Conservation (phyloP, 30 jellyfish, hydroid and myxozoan genomes). For the Aurelia coerulea region DNA sequence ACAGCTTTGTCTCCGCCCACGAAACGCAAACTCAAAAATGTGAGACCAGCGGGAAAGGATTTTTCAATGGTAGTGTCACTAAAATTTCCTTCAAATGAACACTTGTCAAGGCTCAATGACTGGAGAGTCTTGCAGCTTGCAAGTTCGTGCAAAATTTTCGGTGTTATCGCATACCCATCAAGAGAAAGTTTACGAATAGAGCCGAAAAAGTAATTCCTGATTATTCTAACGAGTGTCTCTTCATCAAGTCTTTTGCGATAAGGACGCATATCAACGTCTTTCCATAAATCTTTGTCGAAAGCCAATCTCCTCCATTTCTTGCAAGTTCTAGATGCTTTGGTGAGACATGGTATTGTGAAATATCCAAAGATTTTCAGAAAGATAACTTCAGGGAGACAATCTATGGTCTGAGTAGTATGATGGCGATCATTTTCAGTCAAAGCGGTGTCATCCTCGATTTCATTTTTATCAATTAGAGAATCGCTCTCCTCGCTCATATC, state of each 20-base stretch:
- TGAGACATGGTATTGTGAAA: not conserved
- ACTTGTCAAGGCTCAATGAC: conserved; percentile 25
- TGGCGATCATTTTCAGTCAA: too few species aligned
- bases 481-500: too few species aligned
- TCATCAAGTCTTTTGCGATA: conserved; percentile 11
- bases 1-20: conserved; percentile 43
- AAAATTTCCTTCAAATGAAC: conserved; percentile 35
- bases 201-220: conserved; percentile 3
- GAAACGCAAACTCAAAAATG: conserved; percentile 21
- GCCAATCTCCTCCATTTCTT: conserved; percentile 46
- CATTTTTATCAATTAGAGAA: too few species aligned
- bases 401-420: too few species aligned
- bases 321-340: conserved; percentile 30
- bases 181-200: conserved; percentile 21
- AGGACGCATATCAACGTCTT: conserved; percentile 38
- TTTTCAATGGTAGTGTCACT: not conserved
- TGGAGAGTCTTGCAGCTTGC: conserved; percentile 28
- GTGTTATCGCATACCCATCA: conserved; percentile 17
- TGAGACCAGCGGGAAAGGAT: conserved; percentile 43
- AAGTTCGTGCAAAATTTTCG: conserved; percentile 25
- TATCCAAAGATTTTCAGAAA: conserved; percentile 6
- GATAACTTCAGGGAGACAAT: not conserved
- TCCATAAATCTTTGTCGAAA: conserved; percentile 48
- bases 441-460: too few species aligned
- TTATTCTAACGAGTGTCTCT: not conserved